Evolutionary conservation across 2,113 vertebrate genomes (phyloP).

Genomic region (Carollia perspicillata): DNA sequence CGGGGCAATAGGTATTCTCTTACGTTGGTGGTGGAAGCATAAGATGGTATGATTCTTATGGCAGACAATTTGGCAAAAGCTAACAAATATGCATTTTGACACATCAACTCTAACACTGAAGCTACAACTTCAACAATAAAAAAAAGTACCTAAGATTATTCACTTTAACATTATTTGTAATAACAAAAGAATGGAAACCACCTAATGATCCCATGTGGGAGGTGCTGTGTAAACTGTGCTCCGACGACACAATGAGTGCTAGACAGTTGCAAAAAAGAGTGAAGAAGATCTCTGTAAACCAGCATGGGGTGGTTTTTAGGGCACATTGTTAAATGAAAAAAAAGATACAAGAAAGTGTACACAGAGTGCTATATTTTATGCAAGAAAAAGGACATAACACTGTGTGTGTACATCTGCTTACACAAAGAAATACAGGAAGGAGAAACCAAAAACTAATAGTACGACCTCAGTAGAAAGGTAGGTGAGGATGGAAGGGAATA

Average conservation of each 20-base stretch:
- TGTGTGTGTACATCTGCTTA: background rate
- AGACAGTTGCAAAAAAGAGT: background rate
- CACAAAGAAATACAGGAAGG: background rate
- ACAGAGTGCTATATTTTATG: background rate
- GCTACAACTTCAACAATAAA: background rate
- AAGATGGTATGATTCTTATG: background rate
- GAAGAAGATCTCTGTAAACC: background rate
- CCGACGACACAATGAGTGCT: fast-evolving
- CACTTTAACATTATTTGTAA: background rate
- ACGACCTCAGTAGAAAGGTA: background rate
- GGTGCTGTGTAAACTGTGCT: background rate
- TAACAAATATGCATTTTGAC: background rate
- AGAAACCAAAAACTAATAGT: background rate
- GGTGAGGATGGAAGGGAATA: background rate
- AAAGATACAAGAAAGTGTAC: background rate
- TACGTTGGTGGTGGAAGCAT: background rate
- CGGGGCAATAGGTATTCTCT: background rate
- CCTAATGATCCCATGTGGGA: background rate
- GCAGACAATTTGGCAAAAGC: background rate
- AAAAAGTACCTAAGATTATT: background rate
- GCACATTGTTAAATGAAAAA: background rate
- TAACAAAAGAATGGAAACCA: background rate
- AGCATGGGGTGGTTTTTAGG: background rate
- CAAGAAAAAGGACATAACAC: background rate
- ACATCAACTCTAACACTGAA: background rate